These are phyloP conservation scores for Clitarchus hookeri DNA, from an alignment of 2,888 invertebrate species.

Conservation along the genomic window DNA sequence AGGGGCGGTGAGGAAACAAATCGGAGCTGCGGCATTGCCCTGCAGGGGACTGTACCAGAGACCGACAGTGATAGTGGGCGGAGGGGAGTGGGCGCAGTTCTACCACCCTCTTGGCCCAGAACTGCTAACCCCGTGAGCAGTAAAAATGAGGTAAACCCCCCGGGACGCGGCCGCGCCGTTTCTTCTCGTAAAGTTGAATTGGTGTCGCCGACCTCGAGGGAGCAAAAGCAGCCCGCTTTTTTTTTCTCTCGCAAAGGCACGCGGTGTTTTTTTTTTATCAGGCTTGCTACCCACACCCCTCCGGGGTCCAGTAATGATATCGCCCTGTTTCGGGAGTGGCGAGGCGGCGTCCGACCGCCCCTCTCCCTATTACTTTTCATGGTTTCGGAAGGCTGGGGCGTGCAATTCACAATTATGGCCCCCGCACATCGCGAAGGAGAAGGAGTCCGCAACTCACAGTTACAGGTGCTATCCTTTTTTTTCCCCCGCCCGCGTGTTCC, in stretches of 20 bases:
- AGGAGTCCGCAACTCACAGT: neutral
- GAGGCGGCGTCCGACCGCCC: neutral
- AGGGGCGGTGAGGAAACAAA: neutral
- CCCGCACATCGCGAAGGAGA: neutral
- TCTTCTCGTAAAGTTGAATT: conserved; percentile 14
- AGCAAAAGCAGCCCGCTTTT: neutral
- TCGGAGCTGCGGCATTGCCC: neutral
- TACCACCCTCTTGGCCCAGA: neutral
- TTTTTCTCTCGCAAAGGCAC: too few species aligned
- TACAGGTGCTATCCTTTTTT: neutral
- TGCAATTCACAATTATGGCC: conserved; percentile 7
- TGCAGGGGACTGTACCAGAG: neutral
- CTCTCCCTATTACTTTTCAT: neutral
- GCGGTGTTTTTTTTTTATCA: neutral
- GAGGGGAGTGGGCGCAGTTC: neutral
- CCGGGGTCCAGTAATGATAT: neutral
- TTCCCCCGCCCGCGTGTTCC: neutral
- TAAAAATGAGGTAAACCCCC: neutral
- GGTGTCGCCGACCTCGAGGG: neutral
- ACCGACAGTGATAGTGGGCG: neutral
- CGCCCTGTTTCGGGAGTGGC: neutral
- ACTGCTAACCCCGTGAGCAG: neutral
- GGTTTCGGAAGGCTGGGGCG: neutral
- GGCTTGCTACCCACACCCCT: neutral
- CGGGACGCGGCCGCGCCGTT: neutral